Evolutionary conservation across 2,888 invertebrate species (phyloP), one percentile per base, ranked within the genome.

Genomic region (Ormia ochracea): DNA sequence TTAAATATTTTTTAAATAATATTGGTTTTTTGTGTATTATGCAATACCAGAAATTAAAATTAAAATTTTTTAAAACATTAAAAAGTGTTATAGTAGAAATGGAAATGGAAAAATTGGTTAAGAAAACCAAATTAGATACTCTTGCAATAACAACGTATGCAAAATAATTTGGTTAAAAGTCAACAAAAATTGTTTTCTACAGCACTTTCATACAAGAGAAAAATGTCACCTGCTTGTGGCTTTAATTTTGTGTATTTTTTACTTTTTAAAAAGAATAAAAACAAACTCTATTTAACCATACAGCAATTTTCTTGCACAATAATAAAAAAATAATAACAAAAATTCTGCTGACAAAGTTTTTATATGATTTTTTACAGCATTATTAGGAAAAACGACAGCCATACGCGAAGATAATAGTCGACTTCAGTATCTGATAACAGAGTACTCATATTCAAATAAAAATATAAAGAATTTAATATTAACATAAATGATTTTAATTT

Each of bases 331-430:
- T n/a, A n/a, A n/a, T n/a, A n/a, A n/a, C 1, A 52, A 26, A 59
- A 52, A 61, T 70, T 74, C 17, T 78, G 75, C 79, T 75, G 75
- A 70, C 66, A 72, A 74, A 70, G 52, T 65, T 69, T 56, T 19
- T 17, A 10, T 36, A 50, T 52, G 56, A 21, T 50, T 43, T 33
- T 56, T 65, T 26, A n/a, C 26, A 45, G 12, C 56, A 14, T 38
- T 56, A 14, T 63, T 28, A 59, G 52, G 19, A 43, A 31, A 21
- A 43, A 63, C 54, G 61, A n/a, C 45, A 26, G 14, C 19, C 9
- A 3, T 4, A 28, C 2, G 1, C 0, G 21, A n/a, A 3, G 0
- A 50, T 10, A 19, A 1, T 45, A 36, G 73, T 56, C 45, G 73
- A 45, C 63, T 21, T 14, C 0, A 4, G 3, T 12, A 5, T 12